Percentiles rank a stretch among this genome's conserved stretches.
These are phyloP conservation scores for Circaetus gallicus DNA, from an alignment of 2,113 vertebrate species.

Conservation along the genomic window DNA sequence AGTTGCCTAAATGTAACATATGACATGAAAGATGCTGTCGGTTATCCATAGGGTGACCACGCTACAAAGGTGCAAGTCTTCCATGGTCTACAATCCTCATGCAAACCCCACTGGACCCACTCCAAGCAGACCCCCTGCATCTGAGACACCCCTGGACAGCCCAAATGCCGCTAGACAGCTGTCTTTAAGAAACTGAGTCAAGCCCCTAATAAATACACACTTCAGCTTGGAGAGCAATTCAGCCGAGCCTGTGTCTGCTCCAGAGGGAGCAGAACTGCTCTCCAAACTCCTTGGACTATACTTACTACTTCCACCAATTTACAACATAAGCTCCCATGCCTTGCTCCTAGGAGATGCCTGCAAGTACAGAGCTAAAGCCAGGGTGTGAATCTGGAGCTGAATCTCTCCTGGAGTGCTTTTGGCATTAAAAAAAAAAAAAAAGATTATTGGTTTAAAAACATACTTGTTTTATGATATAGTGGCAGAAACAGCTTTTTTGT, in stretches of 20 bases:
- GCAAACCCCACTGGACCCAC: background rate
- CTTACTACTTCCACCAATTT: background rate
- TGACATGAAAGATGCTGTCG: background rate
- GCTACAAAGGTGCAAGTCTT: background rate
- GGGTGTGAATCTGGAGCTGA: background rate
- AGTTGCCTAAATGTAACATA: fast-evolving
- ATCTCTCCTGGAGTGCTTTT: background rate
- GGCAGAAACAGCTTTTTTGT: background rate
- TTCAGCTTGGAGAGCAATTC: background rate
- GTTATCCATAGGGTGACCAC: fast-evolving
- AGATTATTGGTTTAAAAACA: fast-evolving
- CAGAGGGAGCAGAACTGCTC: background rate
- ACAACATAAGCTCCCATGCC: background rate
- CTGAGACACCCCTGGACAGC: background rate
- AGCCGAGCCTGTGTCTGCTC: background rate
- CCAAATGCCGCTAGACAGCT: background rate
- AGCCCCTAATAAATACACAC: background rate
- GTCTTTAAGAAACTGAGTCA: fast-evolving
- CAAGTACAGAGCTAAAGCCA: background rate
- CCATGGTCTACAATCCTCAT: fast-evolving
- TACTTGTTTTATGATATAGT: no score
- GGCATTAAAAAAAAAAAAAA: background rate
- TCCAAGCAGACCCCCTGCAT: background rate
- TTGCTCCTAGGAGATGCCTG: background rate
- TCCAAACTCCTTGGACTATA: background rate